Base-by-base conservation (phyloP, 37 sponge, comb jelly and placozoan species). In the Petrosia ficiformis region DNA sequence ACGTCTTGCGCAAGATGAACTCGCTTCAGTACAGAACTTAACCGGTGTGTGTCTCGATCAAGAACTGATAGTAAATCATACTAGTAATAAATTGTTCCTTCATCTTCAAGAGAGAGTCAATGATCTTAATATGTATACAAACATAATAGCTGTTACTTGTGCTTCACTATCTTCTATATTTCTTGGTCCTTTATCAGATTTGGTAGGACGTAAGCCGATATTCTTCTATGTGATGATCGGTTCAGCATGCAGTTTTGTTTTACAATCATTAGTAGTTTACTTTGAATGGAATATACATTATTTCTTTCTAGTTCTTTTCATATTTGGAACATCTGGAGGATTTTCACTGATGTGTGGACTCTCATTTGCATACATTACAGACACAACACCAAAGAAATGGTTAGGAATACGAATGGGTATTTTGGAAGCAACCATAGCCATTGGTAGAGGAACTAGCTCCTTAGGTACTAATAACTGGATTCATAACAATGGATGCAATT, bases 361-460 rank as follows among this genome's bases (percentile, higher is more conserved):
- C 6, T 24, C 25, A 26, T n/a, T 61, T 26, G 28, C 28, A 26
- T 24, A 24, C 6, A 29, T 29, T 25, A n/a, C 63, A 24, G 63
- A 61, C 25, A 22, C n/a, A 5, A 61, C 79, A 34, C 74, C 89
- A 4, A 30, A 8, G 24, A 67, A 54, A 25, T 70, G 72, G 48
- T 42, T 68, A 3, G 82, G 76, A 2, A 10, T 79, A 33, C 74
- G 89, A 3, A 73, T 89, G 42, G 84, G 80, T 28, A 10, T 89
- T 28, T 71, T 59, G 0, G 76, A 78, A 42, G 26, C 5, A 26
- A 26, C 5, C 63, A n/a, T 61, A 26, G 10, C 82, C 19, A 42
- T 74, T 71, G 84, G 67, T 11, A 69, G 59, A 5, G 2, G 78
- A 16, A 42, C 60, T 30, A 37, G 37, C 1, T 70, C 22, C 0